A percentile compares a stretch with the other conserved stretches of the same genome.
phyloP scores from a whole-genome alignment of 2,888 invertebrate genomes.

The Shargacucullia verbasci region DNA sequence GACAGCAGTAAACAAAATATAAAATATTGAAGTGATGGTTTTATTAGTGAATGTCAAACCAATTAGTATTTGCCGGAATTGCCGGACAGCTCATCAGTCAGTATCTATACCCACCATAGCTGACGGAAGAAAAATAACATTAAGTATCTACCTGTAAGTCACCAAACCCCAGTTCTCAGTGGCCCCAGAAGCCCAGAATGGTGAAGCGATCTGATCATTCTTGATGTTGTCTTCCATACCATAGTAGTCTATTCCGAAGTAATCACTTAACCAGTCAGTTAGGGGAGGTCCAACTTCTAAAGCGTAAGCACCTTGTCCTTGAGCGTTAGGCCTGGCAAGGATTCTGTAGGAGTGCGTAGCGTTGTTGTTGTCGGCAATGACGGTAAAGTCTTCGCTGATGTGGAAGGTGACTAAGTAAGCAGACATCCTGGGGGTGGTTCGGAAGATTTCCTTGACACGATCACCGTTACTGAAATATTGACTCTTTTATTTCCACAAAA shows the following conservation, averaged over 20 bases:
- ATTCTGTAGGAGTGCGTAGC: conserved; percentile 73
- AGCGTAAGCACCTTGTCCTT: conserved; percentile 81
- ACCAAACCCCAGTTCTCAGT: conserved; percentile 87
- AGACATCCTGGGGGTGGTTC: conserved; percentile 92
- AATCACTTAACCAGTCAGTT: conserved; percentile 78
- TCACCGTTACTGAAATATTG: conserved; percentile 67
- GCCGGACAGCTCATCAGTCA: too few relatives aligned
- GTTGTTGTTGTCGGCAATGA: conserved; percentile 77
- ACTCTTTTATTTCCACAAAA: background rate
- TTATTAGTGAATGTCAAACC: too few relatives aligned
- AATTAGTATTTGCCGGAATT: too few relatives aligned
- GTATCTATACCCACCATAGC: too few relatives aligned
- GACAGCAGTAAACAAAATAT: too few relatives aligned
- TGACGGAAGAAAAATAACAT: too few relatives aligned
- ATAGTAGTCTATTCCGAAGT: conserved; percentile 79
- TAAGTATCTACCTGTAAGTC: conserved; percentile 74
- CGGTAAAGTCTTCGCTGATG: conserved; percentile 79
- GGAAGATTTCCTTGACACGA: conserved; percentile 81
- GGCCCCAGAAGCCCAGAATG: conserved; percentile 85
- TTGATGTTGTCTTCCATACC: conserved; percentile 76
- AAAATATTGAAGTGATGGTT: too few relatives aligned
- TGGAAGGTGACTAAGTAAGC: conserved; percentile 95
- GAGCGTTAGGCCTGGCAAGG: conserved; percentile 77
- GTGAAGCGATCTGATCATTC: conserved; percentile 84
- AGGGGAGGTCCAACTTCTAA: conserved; percentile 79